Percentiles rank a stretch among this genome's conserved stretches.
Evolutionary conservation across 2,888 invertebrate species (phyloP).

Genomic region (Noctua fimbriata): DNA sequence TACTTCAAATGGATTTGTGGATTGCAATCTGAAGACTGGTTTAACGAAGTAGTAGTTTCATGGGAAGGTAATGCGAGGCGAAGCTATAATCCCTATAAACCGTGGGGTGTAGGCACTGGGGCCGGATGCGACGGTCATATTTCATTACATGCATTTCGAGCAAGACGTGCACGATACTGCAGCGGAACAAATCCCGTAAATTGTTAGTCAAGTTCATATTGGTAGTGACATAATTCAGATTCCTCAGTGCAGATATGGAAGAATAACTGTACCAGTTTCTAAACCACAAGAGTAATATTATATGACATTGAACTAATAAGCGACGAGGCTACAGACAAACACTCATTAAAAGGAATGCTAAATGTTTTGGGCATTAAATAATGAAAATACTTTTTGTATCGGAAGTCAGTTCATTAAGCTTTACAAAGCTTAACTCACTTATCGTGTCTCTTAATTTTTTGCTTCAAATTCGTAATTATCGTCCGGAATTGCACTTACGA

Average conservation of each 20-base stretch:
- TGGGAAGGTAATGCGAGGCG: conserved; percentile 53
- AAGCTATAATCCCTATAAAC: conserved; percentile 70
- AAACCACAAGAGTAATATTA: conserved; percentile 3
- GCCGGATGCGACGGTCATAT: conserved; percentile 67
- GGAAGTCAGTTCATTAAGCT: neutral
- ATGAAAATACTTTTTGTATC: neutral
- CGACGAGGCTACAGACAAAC: neutral
- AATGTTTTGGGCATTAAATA: neutral
- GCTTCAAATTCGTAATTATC: neutral
- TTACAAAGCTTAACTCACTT: conserved; percentile 2
- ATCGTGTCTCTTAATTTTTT: neutral
- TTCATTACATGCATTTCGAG: conserved; percentile 66
- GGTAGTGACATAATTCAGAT: conserved; percentile 35
- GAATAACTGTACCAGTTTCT: neutral
- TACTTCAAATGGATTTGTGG: conserved; percentile 39
- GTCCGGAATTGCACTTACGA: conserved; percentile 5
- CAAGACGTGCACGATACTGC: conserved; percentile 60
- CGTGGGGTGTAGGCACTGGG: conserved; percentile 56
- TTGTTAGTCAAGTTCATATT: conserved; percentile 53
- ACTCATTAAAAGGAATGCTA: neutral
- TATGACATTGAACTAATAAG: neutral
- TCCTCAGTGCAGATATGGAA: neutral
- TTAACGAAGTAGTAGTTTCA: conserved; percentile 52
- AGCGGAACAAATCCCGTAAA: conserved; percentile 55
- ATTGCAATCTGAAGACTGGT: conserved; percentile 57